These are phyloP conservation scores for Pempheris klunzingeri DNA, from an alignment of 2,797 vertebrate genomes.

Conservation along the genomic window DNA sequence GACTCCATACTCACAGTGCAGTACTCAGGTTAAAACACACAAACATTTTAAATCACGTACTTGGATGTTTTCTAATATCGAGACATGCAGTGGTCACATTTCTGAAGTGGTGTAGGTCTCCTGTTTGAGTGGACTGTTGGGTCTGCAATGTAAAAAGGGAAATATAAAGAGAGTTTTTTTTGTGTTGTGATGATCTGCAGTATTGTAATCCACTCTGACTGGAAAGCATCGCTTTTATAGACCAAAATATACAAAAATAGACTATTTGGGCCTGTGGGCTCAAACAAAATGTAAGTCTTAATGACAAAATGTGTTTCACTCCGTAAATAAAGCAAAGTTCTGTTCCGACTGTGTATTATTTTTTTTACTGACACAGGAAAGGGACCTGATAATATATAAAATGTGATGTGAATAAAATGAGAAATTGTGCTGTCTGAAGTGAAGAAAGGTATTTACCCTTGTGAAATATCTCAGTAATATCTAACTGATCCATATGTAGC, in stretches of 20 bases:
- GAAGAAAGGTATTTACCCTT: not conserved
- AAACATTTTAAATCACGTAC: conserved; percentile 71
- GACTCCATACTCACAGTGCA: conserved; percentile 64
- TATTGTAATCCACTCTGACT: conserved; percentile 90
- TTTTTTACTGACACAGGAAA: conserved; percentile 6
- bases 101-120: conserved; percentile 75
- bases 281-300: conserved; percentile 99
- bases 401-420: not conserved
- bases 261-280: conserved; percentile 97
- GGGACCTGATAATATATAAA: not conserved
- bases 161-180: conserved; percentile 80
- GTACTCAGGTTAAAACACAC: conserved; percentile 81
- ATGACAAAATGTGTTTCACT: conserved; percentile 95
- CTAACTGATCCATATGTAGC: not conserved
- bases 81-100: conserved; percentile 71
- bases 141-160: conserved; percentile 78
- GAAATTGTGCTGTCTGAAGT: not conserved
- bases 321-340: conserved; percentile 86
- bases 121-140: conserved; percentile 65
- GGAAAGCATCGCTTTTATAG: conserved; percentile 90
- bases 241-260: conserved; percentile 82
- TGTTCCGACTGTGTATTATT: conserved; percentile 81
- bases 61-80: conserved; percentile 73
- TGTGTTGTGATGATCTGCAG: conserved; percentile 88
- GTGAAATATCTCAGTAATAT: not conserved